Conservation (phyloP, 2,888 invertebrate genomes). For the Cheilosia impressa region DNA sequence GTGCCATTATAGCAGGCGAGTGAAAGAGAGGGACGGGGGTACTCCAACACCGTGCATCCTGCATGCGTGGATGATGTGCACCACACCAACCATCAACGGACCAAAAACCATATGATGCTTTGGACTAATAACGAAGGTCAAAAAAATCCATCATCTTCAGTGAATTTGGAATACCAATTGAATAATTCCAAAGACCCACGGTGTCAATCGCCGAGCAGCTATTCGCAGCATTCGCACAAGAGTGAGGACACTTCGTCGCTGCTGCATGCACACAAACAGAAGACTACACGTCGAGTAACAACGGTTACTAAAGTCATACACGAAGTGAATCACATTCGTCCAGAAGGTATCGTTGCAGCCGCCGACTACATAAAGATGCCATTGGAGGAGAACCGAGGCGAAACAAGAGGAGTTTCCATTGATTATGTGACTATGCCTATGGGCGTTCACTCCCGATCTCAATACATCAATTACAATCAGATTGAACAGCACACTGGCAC, state of each 20-base stretch:
- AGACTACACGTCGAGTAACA: constrained; percentile 89
- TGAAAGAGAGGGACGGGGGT: constrained; percentile 39
- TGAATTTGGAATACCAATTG: constrained; percentile 66
- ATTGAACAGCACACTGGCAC: constrained; percentile 77
- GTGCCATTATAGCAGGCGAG: constrained; percentile 56
- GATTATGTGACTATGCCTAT: constrained; percentile 85
- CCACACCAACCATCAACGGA: constrained; percentile 47
- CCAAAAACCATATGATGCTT: constrained; percentile 74
- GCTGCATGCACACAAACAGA: constrained; percentile 88
- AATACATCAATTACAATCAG: constrained; percentile 84
- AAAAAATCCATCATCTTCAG: constrained; percentile 70
- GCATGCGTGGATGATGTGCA: constrained; percentile 75
- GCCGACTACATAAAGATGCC: constrained; percentile 85
- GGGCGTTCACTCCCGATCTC: constrained; percentile 81
- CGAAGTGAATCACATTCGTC: constrained; percentile 86
- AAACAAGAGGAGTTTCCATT: constrained; percentile 85
- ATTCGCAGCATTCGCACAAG: constrained; percentile 72
- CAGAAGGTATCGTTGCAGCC: constrained; percentile 84
- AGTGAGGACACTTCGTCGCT: constrained; percentile 79
- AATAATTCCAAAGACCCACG: constrained; percentile 71
- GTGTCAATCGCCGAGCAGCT: constrained; percentile 72
- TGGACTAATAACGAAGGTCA: constrained; percentile 74
- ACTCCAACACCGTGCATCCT: constrained; percentile 69
- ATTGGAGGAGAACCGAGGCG: constrained; percentile 85
- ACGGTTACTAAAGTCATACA: constrained; percentile 89